These are phyloP conservation scores for Andrena praecox DNA, from an alignment of 2,888 invertebrate genomes.

Conservation along the genomic window DNA sequence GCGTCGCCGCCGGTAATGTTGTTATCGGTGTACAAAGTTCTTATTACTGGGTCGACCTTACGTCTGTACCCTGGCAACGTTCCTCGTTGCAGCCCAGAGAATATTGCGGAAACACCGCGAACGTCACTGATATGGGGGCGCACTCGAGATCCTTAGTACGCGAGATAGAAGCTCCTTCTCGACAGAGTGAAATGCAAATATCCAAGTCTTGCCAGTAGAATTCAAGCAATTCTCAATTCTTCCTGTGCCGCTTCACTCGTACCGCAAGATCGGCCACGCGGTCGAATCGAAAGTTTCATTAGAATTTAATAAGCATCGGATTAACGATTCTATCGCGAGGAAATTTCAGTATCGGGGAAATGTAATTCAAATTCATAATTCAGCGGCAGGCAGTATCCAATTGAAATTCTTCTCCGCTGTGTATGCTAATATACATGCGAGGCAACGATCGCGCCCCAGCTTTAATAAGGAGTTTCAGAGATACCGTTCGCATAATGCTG, in stretches of 20 bases:
- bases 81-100: background rate
- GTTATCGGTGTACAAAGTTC: slow-evolving; percentile 21
- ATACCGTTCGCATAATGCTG: slow-evolving; percentile 16
- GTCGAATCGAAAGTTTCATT: background rate
- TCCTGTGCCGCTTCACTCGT: background rate
- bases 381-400: background rate
- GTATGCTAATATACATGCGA: slow-evolving; percentile 20
- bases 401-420: slow-evolving; percentile 1
- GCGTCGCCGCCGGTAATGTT: background rate
- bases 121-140: background rate
- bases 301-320: background rate
- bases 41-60: slow-evolving; percentile 3
- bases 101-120: slow-evolving; percentile 10
- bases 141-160: background rate
- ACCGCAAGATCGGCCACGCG: background rate
- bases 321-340: background rate
- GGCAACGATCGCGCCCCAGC: slow-evolving; percentile 13
- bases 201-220: background rate
- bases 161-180: background rate
- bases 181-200: background rate
- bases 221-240: background rate
- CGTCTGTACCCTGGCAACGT: slow-evolving; percentile 13
- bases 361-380: slow-evolving; percentile 13
- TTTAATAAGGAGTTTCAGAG: slow-evolving; percentile 25
- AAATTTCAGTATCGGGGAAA: background rate